Evolutionary conservation across 2,113 vertebrate genomes (phyloP).

Genomic region (Chionis minor): DNA sequence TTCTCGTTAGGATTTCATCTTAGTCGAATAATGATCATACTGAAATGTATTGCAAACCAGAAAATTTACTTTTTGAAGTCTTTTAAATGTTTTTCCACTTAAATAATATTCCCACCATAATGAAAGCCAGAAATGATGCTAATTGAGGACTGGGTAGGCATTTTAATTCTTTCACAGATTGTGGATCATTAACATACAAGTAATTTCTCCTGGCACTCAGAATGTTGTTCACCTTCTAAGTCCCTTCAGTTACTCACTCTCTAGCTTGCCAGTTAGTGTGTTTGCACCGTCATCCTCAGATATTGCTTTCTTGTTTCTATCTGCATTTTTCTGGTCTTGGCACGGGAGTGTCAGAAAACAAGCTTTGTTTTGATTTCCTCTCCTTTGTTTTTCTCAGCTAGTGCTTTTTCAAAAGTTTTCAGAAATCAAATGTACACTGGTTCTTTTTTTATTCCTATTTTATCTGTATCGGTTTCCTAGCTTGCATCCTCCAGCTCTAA

Average conservation of each 20-base stretch:
- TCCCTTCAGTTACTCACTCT: neutral
- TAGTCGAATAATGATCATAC: neutral
- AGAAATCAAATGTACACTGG: neutral
- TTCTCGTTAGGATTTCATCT: neutral
- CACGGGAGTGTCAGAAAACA: neutral
- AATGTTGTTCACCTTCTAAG: neutral
- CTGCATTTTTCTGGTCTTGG: neutral
- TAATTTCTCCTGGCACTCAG: constrained; percentile 46
- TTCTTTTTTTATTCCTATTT: neutral
- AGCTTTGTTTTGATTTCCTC: neutral
- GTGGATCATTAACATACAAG: constrained; percentile 56
- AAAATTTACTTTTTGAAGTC: neutral
- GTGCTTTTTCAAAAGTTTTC: constrained; percentile 2
- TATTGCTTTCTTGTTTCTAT: neutral
- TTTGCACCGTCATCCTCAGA: neutral
- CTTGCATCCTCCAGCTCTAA: neutral
- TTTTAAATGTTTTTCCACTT: neutral
- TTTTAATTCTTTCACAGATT: constrained; percentile 64
- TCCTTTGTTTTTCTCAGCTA: neutral
- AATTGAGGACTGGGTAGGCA: constrained; percentile 13
- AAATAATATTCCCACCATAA: neutral
- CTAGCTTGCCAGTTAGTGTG: neutral
- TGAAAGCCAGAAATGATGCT: neutral
- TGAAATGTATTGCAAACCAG: neutral
- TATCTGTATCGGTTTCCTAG: neutral